Base-by-base conservation (phyloP, 37 sponge, comb jelly and placozoan species). In the Agelas oroides region DNA sequence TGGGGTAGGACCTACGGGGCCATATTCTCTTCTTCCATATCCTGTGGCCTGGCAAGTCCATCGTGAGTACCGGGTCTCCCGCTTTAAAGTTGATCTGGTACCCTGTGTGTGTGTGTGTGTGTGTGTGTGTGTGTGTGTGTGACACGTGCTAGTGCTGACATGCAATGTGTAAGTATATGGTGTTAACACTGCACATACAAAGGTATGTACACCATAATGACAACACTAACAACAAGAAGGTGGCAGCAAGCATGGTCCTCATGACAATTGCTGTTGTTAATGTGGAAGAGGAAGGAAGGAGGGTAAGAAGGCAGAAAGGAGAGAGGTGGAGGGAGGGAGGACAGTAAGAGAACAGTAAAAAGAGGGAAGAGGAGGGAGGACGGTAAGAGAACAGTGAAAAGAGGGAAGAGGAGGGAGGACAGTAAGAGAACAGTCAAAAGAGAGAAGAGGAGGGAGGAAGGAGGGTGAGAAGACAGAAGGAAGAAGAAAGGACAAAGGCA, bases 11-110 rank as follows among this genome's bases (percentile, higher is more conserved):
- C 16, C 0, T 66, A 2, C 82, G 58, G 1, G 88, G 82, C 82
- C 82, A 88, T 2, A 88, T 65, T 33, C 34, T 58, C 75, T 88
- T 88, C 37, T 25, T 81, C 88, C 81, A 81, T 61, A 41, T 39
- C 19, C 53, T 35, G 0, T 76, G 77, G 37, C 40, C 59, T 11
- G 68, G 20, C 15, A 81, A 69, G 21, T 71, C 56, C 15, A 52
- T 59, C 23, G 37, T 28, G 27, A 88, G 20, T 35, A 53, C 18
- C 0, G 54, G 33, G 24, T 81, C 74, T n/a, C 76, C 70, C 23
- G 30, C 65, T 24, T 36, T 37, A 6, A 33, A 20, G 36, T 33
- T 53, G 30, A 73, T 70, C 71, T 86, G 60, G 30, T 70, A 84
- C 1, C 84, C 75, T 61, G 27, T 61, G 63, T 61, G 27, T 61